phyloP scores from a whole-genome alignment of 2,888 invertebrate genomes.

The Baronia brevicornis region DNA sequence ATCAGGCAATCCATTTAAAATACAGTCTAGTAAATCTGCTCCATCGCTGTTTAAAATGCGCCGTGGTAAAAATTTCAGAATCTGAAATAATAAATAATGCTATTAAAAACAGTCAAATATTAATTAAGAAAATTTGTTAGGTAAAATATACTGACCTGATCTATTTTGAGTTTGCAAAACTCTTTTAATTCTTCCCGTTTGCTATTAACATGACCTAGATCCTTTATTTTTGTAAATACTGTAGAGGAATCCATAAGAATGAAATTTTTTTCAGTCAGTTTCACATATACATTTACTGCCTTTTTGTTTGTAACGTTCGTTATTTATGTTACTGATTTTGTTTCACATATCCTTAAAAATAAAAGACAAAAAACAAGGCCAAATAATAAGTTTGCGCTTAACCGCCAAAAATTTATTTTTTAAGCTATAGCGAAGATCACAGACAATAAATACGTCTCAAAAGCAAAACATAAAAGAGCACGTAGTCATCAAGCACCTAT shows the following conservation, averaged over 20 bases:
- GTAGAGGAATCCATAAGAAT: slow-evolving; percentile 40
- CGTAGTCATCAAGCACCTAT: too few relatives aligned
- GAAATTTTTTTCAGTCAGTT: too few relatives aligned
- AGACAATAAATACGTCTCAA: too few relatives aligned
- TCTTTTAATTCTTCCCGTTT: slow-evolving; percentile 47
- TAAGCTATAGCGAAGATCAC: too few relatives aligned
- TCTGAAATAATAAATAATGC: slow-evolving; percentile 31
- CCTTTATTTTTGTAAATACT: slow-evolving; percentile 41
- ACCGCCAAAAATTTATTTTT: too few relatives aligned
- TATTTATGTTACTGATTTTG: too few relatives aligned
- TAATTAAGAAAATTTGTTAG: slow-evolving; percentile 3
- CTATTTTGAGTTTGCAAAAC: slow-evolving; percentile 42
- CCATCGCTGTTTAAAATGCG: slow-evolving; percentile 53
- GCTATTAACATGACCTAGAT: slow-evolving; percentile 42
- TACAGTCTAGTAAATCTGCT: slow-evolving; percentile 42
- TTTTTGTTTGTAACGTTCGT: too few relatives aligned
- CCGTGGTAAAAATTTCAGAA: slow-evolving; percentile 40
- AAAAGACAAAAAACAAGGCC: too few relatives aligned
- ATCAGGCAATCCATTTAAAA: slow-evolving; percentile 51
- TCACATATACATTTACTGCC: too few relatives aligned
- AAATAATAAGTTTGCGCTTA: too few relatives aligned
- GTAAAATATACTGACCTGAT: slow-evolving; percentile 32
- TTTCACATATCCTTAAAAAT: too few relatives aligned
- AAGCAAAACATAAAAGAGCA: too few relatives aligned
- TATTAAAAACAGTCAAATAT: background rate